Evolutionary conservation across 2,113 vertebrate species (phyloP).

Genomic region (Spea bombifrons): DNA sequence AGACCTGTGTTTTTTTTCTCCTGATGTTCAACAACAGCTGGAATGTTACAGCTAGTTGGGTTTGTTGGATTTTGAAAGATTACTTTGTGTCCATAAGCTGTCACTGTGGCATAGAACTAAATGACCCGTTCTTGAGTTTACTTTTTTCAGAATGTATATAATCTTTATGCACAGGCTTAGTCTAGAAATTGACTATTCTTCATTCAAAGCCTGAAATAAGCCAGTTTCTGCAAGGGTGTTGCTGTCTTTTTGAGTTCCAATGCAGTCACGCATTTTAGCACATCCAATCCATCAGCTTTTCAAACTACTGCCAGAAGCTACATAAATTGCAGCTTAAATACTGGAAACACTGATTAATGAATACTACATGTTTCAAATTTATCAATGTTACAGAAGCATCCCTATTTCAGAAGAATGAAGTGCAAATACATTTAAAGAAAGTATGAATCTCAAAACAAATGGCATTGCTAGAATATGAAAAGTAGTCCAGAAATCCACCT

Average conservation of each 20-base stretch:
- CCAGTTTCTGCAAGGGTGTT: neutral
- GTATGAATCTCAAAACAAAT: neutral
- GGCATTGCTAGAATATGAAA: neutral
- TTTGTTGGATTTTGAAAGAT: too few species aligned
- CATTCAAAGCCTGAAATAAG: constrained; percentile 1
- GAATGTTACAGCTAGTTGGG: too few species aligned
- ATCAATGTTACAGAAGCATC: constrained; percentile 42
- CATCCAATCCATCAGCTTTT: constrained; percentile 45
- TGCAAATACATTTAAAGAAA: neutral
- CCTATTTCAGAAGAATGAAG: neutral
- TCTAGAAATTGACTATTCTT: neutral
- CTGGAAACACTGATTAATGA: constrained; percentile 46
- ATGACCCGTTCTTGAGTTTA: too few species aligned
- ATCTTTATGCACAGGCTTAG: too few species aligned
- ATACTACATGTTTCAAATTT: constrained; percentile 39
- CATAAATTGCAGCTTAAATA: constrained; percentile 37
- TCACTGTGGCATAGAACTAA: too few species aligned
- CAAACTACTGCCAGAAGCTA: constrained; percentile 42
- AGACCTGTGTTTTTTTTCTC: too few species aligned
- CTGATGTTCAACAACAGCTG: too few species aligned
- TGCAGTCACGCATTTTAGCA: constrained; percentile 39
- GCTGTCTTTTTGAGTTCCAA: constrained; percentile 23
- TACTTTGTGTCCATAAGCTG: too few species aligned
- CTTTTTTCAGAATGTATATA: too few species aligned
- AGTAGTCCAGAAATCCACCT: neutral